Evolutionary conservation across 2,797 vertebrate genomes (phyloP), one percentile per base, ranked within the genome.

Genomic region (Premnoplex brunnescens): DNA sequence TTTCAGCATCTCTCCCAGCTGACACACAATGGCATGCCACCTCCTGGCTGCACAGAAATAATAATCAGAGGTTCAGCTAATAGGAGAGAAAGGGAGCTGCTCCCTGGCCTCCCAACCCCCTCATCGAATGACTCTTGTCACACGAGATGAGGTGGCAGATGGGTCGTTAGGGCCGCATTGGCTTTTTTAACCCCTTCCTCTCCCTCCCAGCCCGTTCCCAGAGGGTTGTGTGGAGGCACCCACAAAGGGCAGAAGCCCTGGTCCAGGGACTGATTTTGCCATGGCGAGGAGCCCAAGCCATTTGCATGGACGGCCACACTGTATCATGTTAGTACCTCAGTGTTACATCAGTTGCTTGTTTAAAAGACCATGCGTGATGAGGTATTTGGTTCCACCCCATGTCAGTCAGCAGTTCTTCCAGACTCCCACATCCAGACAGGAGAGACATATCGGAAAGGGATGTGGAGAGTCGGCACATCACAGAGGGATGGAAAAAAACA

Each of bases 61-160:
- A 95, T 97, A 93, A 96, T 97, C 91, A 93, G 95, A 86, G 89
- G 83, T 93, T 95, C 90, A 75, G 89, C 92, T 94, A 96, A 89
- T 85, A 9, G 88, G 83, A 92, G 84, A 84, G 76, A 91, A 85
- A 94, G 80, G 77, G 87, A 94, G 51, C 77, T 80, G 93, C 85
- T 89, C 89, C 81, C 87, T 96, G 92, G 67, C 85, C 67, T 88
- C 93, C 90, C 56, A 1, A 27, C 79, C 69, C 4, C 59, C 58
- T 28, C 36, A 64, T 63, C 32, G 63, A 4, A 51, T 60, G 93
- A 94, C 88, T 93, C n/a, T 1, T 80, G 87, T 96, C 96, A 95
- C 87, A 86, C 27, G 64, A 93, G 85, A 96, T 86, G 91, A 95
- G 85, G 82, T 90, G 88, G 85, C 92, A 94, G 94, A 93, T 96